These are phyloP conservation scores for Coilia nasus DNA, from an alignment of 2,797 vertebrate genomes.

Conservation along the genomic window DNA sequence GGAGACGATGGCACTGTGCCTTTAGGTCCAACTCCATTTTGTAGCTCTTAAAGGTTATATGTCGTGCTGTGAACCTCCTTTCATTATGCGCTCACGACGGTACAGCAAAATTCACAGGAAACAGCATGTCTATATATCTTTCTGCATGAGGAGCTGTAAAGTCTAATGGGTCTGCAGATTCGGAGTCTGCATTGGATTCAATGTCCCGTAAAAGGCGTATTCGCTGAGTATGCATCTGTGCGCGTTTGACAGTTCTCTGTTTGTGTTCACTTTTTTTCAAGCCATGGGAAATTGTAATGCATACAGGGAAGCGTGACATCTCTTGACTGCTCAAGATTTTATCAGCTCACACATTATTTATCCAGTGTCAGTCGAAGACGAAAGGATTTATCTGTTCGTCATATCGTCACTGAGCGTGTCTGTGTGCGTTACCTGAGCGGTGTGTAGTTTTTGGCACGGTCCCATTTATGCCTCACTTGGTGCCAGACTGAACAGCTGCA, in stretches of 20 bases:
- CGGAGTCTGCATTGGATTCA: not conserved
- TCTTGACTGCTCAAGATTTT: not conserved
- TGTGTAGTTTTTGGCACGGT: not conserved
- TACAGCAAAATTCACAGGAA: constrained; percentile 12
- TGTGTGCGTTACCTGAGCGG: constrained; percentile 8
- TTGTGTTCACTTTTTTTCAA: constrained; percentile 72
- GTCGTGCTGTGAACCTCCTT: not conserved
- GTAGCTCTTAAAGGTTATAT: not conserved
- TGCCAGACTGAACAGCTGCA: constrained; percentile 12
- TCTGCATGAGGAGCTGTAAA: not conserved
- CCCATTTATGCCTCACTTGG: not conserved
- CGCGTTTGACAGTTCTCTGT: constrained; percentile 59
- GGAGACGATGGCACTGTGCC: not conserved
- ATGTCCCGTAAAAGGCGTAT: constrained; percentile 52
- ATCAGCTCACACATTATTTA: not conserved
- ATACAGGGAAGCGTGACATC: not conserved
- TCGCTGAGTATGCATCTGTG: constrained; percentile 69
- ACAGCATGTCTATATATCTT: not conserved
- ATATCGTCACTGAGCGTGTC: constrained; percentile 8
- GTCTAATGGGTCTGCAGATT: not conserved
- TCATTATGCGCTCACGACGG: not conserved
- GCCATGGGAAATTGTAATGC: not conserved
- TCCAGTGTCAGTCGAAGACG: not conserved
- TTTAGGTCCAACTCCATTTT: constrained; percentile 1
- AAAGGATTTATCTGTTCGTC: constrained; percentile 6